These are phyloP conservation scores for Heliconius eleuchia DNA, from an alignment of 1,140 invertebrate genomes.

Conservation along the genomic window DNA sequence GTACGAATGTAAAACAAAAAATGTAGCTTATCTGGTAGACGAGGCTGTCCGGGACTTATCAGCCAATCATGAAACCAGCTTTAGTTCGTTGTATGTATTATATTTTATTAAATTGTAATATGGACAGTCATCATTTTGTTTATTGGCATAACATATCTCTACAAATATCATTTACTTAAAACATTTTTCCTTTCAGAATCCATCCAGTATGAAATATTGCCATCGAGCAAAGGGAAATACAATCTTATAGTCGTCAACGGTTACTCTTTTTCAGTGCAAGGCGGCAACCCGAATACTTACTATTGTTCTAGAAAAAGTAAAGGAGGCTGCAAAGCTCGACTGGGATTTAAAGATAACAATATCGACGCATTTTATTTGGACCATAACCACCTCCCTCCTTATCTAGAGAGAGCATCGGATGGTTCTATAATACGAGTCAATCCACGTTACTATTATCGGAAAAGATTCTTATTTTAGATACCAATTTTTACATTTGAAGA, in stretches of 20 bases:
- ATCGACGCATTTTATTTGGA: conserved; percentile 33
- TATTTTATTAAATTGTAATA: no score
- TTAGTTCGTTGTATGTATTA: no score
- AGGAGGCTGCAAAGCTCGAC: conserved; percentile 43
- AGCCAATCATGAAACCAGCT: no score
- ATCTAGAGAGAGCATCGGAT: conserved; percentile 38
- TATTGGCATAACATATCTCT: neutral
- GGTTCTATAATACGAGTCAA: conserved; percentile 39
- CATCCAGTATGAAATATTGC: conserved; percentile 43
- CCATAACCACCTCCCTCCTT: conserved; percentile 49
- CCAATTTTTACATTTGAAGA: no score
- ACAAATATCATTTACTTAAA: neutral
- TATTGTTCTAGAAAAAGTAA: conserved; percentile 51
- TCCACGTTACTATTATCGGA: neutral
- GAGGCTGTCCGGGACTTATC: no score
- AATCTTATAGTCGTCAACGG: conserved; percentile 46
- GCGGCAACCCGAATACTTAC: conserved; percentile 40
- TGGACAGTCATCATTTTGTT: no score
- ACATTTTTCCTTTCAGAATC: conserved; percentile 32
- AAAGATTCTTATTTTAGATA: neutral
- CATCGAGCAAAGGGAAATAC: conserved; percentile 42
- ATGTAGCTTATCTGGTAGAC: no score
- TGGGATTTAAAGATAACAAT: conserved; percentile 29
- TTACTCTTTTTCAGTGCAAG: conserved; percentile 49
- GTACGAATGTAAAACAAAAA: no score